These are phyloP conservation scores for Lithobates sylvaticus DNA, from an alignment of 2,797 vertebrate species.

Conservation along the genomic window DNA sequence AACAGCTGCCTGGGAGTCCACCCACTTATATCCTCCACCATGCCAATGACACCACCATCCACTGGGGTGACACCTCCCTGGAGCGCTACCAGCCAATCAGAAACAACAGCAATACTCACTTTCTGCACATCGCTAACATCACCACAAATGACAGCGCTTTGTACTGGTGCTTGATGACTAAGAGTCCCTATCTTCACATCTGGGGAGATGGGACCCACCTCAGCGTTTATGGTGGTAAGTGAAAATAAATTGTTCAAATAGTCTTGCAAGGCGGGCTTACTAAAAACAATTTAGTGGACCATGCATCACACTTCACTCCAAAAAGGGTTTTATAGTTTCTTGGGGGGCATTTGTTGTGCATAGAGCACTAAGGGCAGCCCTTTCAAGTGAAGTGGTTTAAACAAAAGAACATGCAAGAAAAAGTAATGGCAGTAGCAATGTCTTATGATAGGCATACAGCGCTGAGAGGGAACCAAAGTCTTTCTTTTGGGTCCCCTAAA, in stretches of 20 bases:
- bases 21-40: conserved; percentile 35
- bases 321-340: too few relatives aligned
- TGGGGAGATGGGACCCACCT: conserved; percentile 32
- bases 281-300: too few relatives aligned
- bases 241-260: background rate
- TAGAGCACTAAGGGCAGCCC: too few relatives aligned
- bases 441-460: too few relatives aligned
- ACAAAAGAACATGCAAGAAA: too few relatives aligned
- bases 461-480: too few relatives aligned
- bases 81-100: conserved; percentile 28
- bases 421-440: too few relatives aligned
- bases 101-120: background rate
- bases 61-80: background rate
- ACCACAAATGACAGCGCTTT: conserved; percentile 16
- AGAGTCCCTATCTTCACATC: background rate
- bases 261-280: background rate
- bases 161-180: conserved; percentile 27
- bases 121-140: conserved; percentile 11
- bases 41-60: background rate
- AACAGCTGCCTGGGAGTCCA: background rate
- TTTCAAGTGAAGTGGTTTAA: too few relatives aligned
- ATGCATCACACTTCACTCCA: too few relatives aligned
- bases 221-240: conserved; percentile 47
- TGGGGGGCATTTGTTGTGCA: too few relatives aligned
- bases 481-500: too few relatives aligned